Evolutionary conservation across 2,113 vertebrate species (phyloP), one percentile per base, ranked within the genome.

Genomic region (Edolisoma coerulescens): DNA sequence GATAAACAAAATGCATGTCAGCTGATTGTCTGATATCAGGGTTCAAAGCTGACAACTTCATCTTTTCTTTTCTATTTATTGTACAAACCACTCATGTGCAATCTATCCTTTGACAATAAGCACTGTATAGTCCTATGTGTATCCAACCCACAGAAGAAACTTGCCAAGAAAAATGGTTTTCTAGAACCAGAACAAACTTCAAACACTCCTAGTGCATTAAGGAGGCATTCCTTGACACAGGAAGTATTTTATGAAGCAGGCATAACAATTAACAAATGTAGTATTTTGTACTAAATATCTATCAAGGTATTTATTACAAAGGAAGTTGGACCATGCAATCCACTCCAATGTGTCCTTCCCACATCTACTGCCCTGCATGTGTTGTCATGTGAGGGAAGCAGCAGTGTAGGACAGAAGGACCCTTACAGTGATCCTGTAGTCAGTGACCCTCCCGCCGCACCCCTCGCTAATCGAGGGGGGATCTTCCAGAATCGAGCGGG

Each of bases 391-490:
- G 39, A 69, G 32, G 67, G 32, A 73, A 84, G 74, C 28, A 57
- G 27, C 22, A 63, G 44, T 0, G 32, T 13, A n/a, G 37, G 39
- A 33, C 53, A 33, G 68, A 19, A 44, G 39, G 42, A 70, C 22
- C 79, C 98, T 97, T 97, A 99, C 99, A 35, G 99, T 99, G 97
- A 99, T 99, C 86, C 99, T 98, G 97, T 99, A 99, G 97, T 99
- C 99, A 1, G 99, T 99, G 87, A 99, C 99, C 87, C 99, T 98
- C 39, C 99, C 99, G 26, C 99, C 99, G 33, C 99, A 99, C 16
- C 99, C 99, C 95, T 99, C 99, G 6, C 99, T 99, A 93, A 99
- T 99, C 22, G 99, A 99, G 45, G 99, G 99, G 0, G 99, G 99
- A 97, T 99, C 99, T 97, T 99, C 99, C 61, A 99, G 97, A 52